These are phyloP conservation scores for Ostrea denselamellosa DNA, from an alignment of 1,140 invertebrate genomes.

Conservation along the genomic window DNA sequence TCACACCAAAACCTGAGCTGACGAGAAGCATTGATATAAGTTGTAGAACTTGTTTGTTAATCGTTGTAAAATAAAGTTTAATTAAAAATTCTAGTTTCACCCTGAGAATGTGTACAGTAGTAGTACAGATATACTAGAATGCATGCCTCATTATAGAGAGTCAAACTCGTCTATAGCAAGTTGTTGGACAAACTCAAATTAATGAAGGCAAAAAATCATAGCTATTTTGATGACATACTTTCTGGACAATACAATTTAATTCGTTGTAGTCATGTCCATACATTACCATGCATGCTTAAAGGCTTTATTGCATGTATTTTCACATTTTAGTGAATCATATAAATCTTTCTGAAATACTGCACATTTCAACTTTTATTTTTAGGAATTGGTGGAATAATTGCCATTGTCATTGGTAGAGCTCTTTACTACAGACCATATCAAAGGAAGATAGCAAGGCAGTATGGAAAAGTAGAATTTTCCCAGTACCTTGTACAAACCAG, in stretches of 20 bases:
- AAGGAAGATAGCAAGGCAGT: background rate
- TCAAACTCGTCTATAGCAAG: too few relatives aligned
- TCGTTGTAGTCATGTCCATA: background rate
- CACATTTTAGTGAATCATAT: background rate
- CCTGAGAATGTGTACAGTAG: too few relatives aligned
- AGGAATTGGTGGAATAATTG: background rate
- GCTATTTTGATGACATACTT: background rate
- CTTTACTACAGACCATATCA: background rate
- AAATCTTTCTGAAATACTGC: background rate
- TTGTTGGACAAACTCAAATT: too few relatives aligned
- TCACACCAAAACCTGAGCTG: too few relatives aligned
- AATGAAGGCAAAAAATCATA: too few relatives aligned
- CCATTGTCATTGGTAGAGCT: slow-evolving; percentile 5
- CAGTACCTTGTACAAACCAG: slow-evolving; percentile 12
- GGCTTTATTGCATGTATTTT: background rate
- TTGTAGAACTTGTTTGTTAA: too few relatives aligned
- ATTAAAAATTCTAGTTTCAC: too few relatives aligned
- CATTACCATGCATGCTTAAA: too few relatives aligned
- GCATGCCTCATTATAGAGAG: too few relatives aligned
- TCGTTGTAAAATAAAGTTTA: too few relatives aligned
- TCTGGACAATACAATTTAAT: background rate
- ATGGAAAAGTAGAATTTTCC: background rate
- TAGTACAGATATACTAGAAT: too few relatives aligned
- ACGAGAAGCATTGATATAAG: too few relatives aligned
- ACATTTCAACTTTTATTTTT: background rate